These are phyloP conservation scores for Torymus auratus DNA, from an alignment of 2,888 invertebrate genomes.

Conservation along the genomic window DNA sequence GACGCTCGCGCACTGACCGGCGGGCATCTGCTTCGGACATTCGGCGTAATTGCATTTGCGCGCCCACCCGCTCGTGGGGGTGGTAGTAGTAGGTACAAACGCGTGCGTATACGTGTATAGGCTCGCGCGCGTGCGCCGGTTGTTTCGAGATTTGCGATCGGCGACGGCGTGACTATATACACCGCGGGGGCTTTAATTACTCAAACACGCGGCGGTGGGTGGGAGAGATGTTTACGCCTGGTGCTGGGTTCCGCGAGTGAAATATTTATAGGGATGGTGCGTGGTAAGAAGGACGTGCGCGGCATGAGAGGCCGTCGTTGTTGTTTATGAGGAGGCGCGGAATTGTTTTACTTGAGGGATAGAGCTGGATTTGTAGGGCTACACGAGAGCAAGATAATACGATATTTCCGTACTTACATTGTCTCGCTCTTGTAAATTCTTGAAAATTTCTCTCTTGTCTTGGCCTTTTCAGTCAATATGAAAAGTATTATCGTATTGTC, in stretches of 20 bases:
- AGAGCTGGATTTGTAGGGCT: too few species aligned
- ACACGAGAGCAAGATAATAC: too few species aligned
- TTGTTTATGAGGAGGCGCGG: too few species aligned
- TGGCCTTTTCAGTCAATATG: too few species aligned
- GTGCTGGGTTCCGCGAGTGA: slow-evolving; percentile 10
- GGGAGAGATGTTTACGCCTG: background rate
- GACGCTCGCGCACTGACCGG: slow-evolving; percentile 64
- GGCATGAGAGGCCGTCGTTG: too few species aligned
- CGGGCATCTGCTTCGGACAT: slow-evolving; percentile 73
- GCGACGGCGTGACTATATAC: slow-evolving; percentile 16
- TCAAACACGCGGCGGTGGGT: slow-evolving; percentile 3
- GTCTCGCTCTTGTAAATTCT: too few species aligned
- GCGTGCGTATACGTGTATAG: slow-evolving; percentile 10
- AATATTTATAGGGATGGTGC: slow-evolving; percentile 18
- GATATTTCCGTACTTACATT: too few species aligned
- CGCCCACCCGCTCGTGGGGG: slow-evolving; percentile 42
- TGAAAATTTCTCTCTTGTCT: too few species aligned
- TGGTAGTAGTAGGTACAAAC: background rate
- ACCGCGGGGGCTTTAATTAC: slow-evolving; percentile 34
- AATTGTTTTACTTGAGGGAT: too few species aligned
- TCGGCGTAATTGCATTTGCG: slow-evolving; percentile 72
- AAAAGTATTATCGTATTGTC: too few species aligned
- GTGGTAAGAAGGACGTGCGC: too few species aligned
- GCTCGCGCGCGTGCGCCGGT: slow-evolving; percentile 17
- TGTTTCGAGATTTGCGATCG: slow-evolving; percentile 49